Base-by-base conservation (phyloP, 2,797 vertebrate species). In the Pyrocephalus nanus region DNA sequence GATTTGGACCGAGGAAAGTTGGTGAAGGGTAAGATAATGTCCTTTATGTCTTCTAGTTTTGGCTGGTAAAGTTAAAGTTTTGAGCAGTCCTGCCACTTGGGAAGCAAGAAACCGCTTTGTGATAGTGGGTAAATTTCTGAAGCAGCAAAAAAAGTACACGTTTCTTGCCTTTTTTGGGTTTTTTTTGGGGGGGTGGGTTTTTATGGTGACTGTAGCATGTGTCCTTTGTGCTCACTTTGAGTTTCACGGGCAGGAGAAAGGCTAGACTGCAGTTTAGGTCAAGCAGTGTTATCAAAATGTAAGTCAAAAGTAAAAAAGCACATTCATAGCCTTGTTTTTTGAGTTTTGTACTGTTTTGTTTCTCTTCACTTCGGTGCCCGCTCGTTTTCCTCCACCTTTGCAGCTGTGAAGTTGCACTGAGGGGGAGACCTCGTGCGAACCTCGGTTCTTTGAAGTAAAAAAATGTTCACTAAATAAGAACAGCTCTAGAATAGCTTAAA, bases 141-240 rank as follows among this genome's bases (percentile, higher is more conserved):
- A 86, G 25, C 18, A 60, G 6, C 15, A 74, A 61, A 82, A 57
- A 61, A 22, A 2, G 4, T 67, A 12, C 9, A 2, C 25, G 16
- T 62, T 88, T 82, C 32, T 66, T 15, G 1, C 1, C 23, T 48
- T 48, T 22, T 25, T n/a, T n/a, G n/a, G n/a, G n/a, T n/a, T n/a
- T n/a, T n/a, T n/a, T n/a, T n/a, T n/a, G n/a, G n/a, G n/a, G n/a
- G n/a, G n/a, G n/a, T n/a, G n/a, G n/a, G n/a, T n/a, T n/a, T n/a
- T n/a, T n/a, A n/a, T n/a, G n/a, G n/a, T n/a, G 48, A 38, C 32
- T 16, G 8, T 5, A 12, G 0, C 2, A 22, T 8, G 0, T 50
- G 7, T 65, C 15, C 17, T 73, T 29, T 64, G 11, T 72, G 22
- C 27, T 4, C 66, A 9, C 82, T 73, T 60, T 53, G 57, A n/a